Evolutionary conservation across 2,888 invertebrate species (phyloP).

Genomic region (Romanomermis culicivorax): DNA sequence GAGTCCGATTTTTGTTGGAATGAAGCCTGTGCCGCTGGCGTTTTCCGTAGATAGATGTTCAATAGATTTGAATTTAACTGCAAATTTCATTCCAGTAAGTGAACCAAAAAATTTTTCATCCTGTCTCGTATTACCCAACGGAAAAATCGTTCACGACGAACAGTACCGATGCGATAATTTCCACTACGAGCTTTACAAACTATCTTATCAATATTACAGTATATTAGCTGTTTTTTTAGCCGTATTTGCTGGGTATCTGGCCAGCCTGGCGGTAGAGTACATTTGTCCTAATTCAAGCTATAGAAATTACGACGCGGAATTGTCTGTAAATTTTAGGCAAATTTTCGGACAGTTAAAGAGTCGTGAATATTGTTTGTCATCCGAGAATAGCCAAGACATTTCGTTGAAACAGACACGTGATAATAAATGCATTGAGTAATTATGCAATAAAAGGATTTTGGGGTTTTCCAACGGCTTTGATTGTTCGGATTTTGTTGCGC

Average conservation of each 20-base stretch:
- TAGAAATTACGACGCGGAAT: too few relatives aligned
- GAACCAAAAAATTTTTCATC: not conserved
- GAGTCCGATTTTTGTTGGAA: not conserved
- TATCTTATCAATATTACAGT: constrained; percentile 4
- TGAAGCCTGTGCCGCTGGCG: not conserved
- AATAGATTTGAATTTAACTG: not conserved
- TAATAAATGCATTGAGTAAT: too few relatives aligned
- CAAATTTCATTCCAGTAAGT: not conserved
- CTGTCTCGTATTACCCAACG: not conserved
- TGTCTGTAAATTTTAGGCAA: too few relatives aligned
- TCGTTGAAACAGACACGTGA: too few relatives aligned
- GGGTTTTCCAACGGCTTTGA: too few relatives aligned
- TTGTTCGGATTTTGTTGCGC: too few relatives aligned
- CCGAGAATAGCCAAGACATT: too few relatives aligned
- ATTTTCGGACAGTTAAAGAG: too few relatives aligned
- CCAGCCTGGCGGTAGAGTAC: too few relatives aligned
- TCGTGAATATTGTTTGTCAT: too few relatives aligned
- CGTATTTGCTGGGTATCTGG: not conserved
- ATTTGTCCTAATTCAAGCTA: too few relatives aligned
- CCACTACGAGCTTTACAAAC: not conserved
- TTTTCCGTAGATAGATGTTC: not conserved
- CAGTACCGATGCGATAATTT: not conserved
- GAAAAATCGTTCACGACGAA: not conserved
- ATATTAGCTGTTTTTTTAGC: not conserved
- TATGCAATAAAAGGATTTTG: too few relatives aligned